phyloP scores from a whole-genome alignment of 1,140 invertebrate species.

The Drosophila repleta region DNA sequence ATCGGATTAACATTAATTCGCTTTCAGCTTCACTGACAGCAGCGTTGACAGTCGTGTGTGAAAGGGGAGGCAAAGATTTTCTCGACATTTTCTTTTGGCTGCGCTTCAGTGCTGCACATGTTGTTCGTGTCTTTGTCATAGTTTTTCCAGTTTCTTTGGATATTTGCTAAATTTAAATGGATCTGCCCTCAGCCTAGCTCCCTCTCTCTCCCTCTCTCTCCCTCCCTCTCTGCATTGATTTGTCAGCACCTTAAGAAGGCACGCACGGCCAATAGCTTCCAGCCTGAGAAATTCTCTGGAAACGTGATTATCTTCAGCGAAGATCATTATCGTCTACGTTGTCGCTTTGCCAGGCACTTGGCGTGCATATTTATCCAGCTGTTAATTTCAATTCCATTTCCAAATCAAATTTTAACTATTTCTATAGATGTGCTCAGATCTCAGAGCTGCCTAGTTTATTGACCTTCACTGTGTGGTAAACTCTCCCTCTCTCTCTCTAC shows the following conservation, averaged over 20 bases:
- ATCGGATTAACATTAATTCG: constrained; percentile 16
- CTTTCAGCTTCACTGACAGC: constrained; percentile 19
- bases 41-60: constrained; percentile 11
- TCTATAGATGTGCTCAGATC: constrained; percentile 39
- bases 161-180: constrained; percentile 74
- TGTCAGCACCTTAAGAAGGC: constrained; percentile 55
- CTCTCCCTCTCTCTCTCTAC: background rate
- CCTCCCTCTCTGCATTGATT: constrained; percentile 54
- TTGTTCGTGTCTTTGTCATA: constrained; percentile 22
- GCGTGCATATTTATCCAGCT: constrained; percentile 69
- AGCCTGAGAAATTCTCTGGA: constrained; percentile 2
- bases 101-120: background rate
- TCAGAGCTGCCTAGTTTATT: constrained; percentile 58
- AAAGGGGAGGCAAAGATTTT: background rate
- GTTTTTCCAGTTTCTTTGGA: constrained; percentile 29
- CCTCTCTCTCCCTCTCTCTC: background rate
- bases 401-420: constrained; percentile 50
- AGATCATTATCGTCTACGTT: constrained; percentile 3
- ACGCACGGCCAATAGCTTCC: constrained; percentile 20
- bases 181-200: too few relatives aligned
- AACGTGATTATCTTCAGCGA: constrained; percentile 22
- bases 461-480: constrained; percentile 51
- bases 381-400: constrained; percentile 62
- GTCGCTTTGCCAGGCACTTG: constrained; percentile 22
- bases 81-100: constrained; percentile 1